Conservation (phyloP, 2,113 vertebrate genomes). For the Oncorhynchus masou region DNA sequence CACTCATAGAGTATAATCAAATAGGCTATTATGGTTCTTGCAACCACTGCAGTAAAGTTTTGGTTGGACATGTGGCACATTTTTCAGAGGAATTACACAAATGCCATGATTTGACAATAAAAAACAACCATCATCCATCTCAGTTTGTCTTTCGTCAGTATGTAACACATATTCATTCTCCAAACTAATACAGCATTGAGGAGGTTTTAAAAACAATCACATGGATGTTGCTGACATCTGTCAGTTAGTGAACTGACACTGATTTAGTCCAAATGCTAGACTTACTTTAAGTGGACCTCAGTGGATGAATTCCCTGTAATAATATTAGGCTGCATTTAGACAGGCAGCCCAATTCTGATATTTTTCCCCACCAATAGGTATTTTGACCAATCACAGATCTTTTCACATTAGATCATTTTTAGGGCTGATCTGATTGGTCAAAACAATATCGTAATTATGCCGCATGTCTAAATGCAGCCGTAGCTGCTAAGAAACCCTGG, state of each 20-base stretch:
- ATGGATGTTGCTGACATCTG: neutral
- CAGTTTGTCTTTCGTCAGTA: neutral
- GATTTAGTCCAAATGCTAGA: neutral
- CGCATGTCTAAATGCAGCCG: no score
- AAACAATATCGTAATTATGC: neutral
- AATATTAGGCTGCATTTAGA: neutral
- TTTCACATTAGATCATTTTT: no score
- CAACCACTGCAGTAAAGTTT: no score
- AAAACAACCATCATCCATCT: neutral
- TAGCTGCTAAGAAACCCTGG: neutral
- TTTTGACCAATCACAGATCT: no score
- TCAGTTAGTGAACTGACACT: neutral
- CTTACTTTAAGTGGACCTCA: neutral
- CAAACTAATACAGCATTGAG: neutral
- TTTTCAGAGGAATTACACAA: neutral
- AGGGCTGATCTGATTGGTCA: neutral
- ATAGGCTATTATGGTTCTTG: slow-evolving; percentile 14
- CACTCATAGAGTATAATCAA: neutral
- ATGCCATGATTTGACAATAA: neutral
- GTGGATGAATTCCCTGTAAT: neutral
- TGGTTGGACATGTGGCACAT: no score
- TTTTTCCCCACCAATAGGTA: no score
- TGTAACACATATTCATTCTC: neutral
- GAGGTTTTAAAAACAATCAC: no score
- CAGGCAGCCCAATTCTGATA: no score